These are phyloP conservation scores for Yasuhikotakia modesta DNA, from an alignment of 2,797 vertebrate species.

Conservation along the genomic window DNA sequence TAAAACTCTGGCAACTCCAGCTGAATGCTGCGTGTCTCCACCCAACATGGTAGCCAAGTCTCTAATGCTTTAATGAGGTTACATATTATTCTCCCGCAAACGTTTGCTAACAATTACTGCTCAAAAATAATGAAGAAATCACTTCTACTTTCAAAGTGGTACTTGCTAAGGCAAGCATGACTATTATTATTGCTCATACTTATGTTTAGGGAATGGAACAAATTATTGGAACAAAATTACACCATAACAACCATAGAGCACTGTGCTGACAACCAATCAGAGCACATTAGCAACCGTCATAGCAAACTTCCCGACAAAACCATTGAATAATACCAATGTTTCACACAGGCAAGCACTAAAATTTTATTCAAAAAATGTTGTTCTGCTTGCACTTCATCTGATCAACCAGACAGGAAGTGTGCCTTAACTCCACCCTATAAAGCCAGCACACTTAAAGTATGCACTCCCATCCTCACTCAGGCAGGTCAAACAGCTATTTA, in stretches of 20 bases:
- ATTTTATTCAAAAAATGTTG: not conserved
- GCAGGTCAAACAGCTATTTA: conserved; percentile 12
- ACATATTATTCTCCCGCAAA: conserved; percentile 10
- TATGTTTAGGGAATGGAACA: not conserved
- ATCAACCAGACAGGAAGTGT: not conserved
- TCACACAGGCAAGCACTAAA: not conserved
- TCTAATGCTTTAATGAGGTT: conserved; percentile 30
- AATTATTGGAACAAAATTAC: not conserved
- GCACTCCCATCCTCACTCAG: conserved; percentile 1
- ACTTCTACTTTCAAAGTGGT: not conserved
- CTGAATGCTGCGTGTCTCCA: conserved; percentile 21
- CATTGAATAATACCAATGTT: not conserved
- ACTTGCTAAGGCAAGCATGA: not conserved
- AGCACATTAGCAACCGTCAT: not conserved
- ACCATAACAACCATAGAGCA: not conserved
- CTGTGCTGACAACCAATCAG: not conserved
- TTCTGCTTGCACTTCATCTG: not conserved
- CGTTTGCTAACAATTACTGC: not conserved
- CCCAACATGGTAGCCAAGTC: conserved; percentile 27
- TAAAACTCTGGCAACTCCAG: conserved; percentile 24
- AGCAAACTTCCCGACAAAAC: not conserved
- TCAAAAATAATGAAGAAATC: not conserved
- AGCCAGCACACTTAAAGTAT: conserved; percentile 1
- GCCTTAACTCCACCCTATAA: not conserved
- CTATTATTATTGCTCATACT: conserved; percentile 8